Conservation (phyloP, 1,140 invertebrate genomes). For the Sitobion miscanthi region DNA sequence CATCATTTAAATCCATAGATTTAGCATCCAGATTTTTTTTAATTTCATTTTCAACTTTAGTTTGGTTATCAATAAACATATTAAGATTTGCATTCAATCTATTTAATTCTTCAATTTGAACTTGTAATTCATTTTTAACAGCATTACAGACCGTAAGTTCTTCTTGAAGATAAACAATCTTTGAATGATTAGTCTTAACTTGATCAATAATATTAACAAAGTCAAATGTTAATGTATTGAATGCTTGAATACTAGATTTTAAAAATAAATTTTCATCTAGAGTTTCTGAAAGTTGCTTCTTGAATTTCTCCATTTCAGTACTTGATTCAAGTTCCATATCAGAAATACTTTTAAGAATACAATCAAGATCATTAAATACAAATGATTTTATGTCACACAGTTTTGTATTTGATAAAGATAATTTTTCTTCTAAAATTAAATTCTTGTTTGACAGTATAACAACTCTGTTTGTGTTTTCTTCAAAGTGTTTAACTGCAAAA, state of each 20-base stretch:
- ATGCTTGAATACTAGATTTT: neutral
- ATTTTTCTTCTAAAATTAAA: conserved; percentile 1
- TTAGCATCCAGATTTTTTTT: neutral
- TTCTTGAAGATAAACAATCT: neutral
- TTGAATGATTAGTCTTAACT: neutral
- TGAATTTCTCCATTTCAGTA: conserved; percentile 9
- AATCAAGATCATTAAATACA: conserved; percentile 13
- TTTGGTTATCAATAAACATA: neutral
- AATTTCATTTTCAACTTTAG: neutral
- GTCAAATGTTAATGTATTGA: conserved; percentile 40
- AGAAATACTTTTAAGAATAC: conserved; percentile 19
- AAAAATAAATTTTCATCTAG: conserved; percentile 32
- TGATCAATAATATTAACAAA: conserved; percentile 35
- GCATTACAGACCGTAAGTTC: neutral
- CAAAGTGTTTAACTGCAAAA: conserved; percentile 32
- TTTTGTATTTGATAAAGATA: neutral
- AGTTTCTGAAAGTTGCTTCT: neutral
- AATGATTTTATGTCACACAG: neutral
- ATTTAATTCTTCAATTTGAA: conserved; percentile 33
- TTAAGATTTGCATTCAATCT: neutral
- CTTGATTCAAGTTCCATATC: neutral
- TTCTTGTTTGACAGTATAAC: conserved; percentile 13
- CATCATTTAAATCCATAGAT: neutral
- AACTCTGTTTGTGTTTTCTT: neutral
- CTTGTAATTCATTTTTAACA: conserved; percentile 26